Percentiles rank a stretch among this genome's conserved stretches.
These are phyloP conservation scores for Eulemur rubriventer DNA, from an alignment of 2,797 vertebrate genomes.

Conservation along the genomic window DNA sequence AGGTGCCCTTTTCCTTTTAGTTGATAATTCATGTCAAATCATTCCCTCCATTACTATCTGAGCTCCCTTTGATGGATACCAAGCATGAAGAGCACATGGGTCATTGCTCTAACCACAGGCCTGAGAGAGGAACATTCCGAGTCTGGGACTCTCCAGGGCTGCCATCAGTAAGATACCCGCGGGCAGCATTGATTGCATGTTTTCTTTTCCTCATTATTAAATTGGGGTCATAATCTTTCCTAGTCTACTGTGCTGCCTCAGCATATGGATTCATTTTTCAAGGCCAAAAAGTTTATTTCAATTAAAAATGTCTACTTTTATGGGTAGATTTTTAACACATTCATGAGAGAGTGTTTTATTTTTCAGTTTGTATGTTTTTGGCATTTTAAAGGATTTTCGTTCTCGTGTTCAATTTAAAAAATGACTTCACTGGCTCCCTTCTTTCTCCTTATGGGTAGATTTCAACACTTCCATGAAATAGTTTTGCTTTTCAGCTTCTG, in stretches of 20 bases:
- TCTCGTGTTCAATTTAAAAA: not conserved
- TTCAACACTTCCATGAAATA: not conserved
- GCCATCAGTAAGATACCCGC: not conserved
- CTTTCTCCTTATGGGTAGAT: not conserved
- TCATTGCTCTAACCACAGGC: not conserved
- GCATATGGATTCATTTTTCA: not conserved
- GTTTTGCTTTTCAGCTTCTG: not conserved
- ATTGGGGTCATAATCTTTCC: not conserved
- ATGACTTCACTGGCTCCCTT: not conserved
- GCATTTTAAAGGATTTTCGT: slow-evolving; percentile 20
- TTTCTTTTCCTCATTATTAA: not conserved
- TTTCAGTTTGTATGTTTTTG: not conserved
- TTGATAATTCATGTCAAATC: not conserved
- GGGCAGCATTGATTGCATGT: not conserved
- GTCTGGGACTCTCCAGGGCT: not conserved
- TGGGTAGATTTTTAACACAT: slow-evolving; percentile 30
- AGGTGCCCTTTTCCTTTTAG: not conserved
- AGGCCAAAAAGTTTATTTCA: slow-evolving; percentile 2
- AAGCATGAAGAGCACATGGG: not conserved
- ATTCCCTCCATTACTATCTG: not conserved
- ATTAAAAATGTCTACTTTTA: slow-evolving; percentile 37
- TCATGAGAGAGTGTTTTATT: not conserved
- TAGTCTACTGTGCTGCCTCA: not conserved
- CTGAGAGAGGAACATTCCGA: not conserved
- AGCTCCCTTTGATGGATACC: not conserved